Conservation (phyloP, 1,140 invertebrate genomes). For the Zaprionus camerounensis region DNA sequence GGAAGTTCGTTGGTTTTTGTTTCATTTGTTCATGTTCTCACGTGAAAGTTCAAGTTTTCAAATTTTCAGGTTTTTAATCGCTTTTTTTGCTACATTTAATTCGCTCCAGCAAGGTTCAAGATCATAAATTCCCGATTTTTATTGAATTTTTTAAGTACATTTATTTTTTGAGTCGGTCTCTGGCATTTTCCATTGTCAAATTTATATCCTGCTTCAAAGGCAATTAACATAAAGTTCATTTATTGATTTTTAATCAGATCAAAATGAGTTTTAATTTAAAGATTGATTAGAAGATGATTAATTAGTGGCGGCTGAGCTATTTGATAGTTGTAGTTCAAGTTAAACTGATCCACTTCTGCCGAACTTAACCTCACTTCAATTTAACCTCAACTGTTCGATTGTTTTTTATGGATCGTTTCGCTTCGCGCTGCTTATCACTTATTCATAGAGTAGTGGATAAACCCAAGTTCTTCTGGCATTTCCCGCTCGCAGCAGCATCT, state of each 20-base stretch:
- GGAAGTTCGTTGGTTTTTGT: background rate
- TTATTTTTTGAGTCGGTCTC: background rate
- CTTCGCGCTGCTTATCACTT: background rate
- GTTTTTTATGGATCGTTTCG: background rate
- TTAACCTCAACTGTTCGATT: background rate
- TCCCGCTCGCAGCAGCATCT: background rate
- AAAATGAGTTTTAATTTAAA: background rate
- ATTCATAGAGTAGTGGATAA: background rate
- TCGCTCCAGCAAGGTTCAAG: background rate
- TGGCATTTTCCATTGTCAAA: background rate
- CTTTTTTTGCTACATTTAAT: constrained; percentile 5
- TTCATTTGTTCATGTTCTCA: background rate
- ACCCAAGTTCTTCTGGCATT: constrained; percentile 19
- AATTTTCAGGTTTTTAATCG: constrained; percentile 3
- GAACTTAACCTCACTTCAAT: background rate
- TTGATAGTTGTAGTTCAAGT: background rate
- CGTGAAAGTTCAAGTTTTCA: constrained; percentile 11
- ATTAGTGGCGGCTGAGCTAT: background rate
- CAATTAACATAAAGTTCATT: background rate
- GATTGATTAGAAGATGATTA: background rate
- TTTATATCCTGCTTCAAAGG: background rate
- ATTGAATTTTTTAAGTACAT: background rate
- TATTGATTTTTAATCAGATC: background rate
- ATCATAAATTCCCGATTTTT: background rate
- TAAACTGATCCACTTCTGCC: background rate